Conservation (phyloP, 2,888 invertebrate species). For the Lycophotia porphyrea region DNA sequence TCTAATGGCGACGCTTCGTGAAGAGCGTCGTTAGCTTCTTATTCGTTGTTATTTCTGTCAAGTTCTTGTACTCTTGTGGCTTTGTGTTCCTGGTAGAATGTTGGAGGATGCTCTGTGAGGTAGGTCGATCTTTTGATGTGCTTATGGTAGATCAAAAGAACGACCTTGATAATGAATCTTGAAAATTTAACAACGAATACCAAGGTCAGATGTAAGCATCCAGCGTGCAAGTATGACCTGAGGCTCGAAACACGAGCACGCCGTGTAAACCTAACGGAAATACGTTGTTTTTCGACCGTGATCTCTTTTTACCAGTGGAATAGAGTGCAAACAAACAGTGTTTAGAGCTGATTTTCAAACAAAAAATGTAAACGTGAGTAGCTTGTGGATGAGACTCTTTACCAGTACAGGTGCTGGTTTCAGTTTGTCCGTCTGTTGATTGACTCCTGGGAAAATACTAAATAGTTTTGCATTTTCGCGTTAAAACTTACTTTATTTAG, state of each 20-base stretch:
- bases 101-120: constrained; percentile 1
- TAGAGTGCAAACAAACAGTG: too few relatives aligned
- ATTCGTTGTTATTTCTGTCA: constrained; percentile 54
- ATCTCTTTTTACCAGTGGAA: too few relatives aligned
- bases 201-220: neutral
- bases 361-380: neutral
- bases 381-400: too few relatives aligned
- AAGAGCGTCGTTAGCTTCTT: constrained; percentile 53
- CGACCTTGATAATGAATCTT: neutral
- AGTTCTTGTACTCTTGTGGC: constrained; percentile 24
- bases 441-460: too few relatives aligned
- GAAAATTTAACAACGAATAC: neutral
- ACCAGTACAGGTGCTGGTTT: neutral
- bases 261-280: too few relatives aligned
- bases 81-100: constrained; percentile 31
- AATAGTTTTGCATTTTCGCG: neutral
- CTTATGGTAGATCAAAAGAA: neutral
- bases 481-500: neutral
- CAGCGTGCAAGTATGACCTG: neutral
- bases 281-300: too few relatives aligned
- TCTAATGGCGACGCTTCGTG: constrained; percentile 50
- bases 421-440: neutral
- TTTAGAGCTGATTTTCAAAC: too few relatives aligned
- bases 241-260: too few relatives aligned
- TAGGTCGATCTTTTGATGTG: constrained; percentile 11